Conservation (phyloP, 2,888 invertebrate genomes). For the Pachymerium ferrugineum region DNA sequence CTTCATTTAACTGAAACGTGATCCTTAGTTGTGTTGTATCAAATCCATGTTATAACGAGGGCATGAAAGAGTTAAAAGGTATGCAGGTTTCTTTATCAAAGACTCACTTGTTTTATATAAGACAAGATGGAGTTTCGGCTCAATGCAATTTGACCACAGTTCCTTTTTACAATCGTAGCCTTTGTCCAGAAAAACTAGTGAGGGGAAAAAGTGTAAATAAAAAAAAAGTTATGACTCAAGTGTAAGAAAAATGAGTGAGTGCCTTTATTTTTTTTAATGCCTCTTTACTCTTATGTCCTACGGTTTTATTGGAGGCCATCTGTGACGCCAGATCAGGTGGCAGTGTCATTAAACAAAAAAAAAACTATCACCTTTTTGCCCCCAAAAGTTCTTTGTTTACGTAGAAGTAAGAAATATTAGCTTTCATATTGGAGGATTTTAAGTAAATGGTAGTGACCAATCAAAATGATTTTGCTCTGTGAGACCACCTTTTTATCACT, state of each 20-base stretch:
- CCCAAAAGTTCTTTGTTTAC: background rate
- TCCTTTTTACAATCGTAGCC: background rate
- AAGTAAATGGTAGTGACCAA: background rate
- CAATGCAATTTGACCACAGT: background rate
- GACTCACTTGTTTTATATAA: slow-evolving; percentile 16
- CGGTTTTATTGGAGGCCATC: background rate
- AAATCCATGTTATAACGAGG: background rate
- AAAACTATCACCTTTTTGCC: background rate
- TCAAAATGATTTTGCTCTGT: background rate
- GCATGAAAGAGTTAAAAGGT: slow-evolving; percentile 2
- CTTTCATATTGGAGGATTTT: no score
- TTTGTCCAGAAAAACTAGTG: background rate
- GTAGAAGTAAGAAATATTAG: no score
- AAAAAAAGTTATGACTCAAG: background rate
- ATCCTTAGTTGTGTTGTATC: background rate
- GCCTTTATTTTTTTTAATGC: background rate
- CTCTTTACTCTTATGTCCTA: background rate
- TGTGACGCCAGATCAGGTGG: background rate
- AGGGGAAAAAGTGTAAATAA: slow-evolving; percentile 2
- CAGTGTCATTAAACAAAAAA: background rate
- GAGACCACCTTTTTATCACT: background rate
- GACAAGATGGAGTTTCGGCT: background rate
- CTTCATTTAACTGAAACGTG: no score
- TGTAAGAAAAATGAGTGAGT: background rate
- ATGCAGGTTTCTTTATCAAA: slow-evolving; percentile 21